Percentiles rank a stretch among this genome's conserved stretches.
These are phyloP conservation scores for Jacana jacana DNA, from an alignment of 2,113 vertebrate genomes.

Conservation along the genomic window DNA sequence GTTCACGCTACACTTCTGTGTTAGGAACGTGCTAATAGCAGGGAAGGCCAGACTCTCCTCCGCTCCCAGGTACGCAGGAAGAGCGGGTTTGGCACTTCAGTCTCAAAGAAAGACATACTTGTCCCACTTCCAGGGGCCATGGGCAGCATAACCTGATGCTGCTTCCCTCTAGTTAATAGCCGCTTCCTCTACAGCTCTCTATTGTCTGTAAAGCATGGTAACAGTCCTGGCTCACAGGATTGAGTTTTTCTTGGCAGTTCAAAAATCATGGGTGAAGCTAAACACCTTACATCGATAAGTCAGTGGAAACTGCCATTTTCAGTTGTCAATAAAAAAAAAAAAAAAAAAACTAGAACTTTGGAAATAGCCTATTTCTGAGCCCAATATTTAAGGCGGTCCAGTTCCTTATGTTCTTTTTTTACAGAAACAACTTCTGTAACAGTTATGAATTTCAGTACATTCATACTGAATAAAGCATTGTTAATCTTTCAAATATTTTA, in stretches of 20 bases:
- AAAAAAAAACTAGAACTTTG: slow-evolving; percentile 1
- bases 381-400: not conserved
- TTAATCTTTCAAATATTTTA: not conserved
- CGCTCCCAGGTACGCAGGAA: not conserved
- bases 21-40: not conserved
- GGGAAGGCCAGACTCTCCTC: not conserved
- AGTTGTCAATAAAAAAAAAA: not conserved
- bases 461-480: not conserved
- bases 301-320: not conserved
- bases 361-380: not conserved
- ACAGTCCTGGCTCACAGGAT: not conserved
- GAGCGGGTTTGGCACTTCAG: not conserved
- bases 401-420: not conserved
- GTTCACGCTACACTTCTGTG: not conserved
- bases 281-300: not conserved
- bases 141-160: not conserved
- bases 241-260: not conserved
- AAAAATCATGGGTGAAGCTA: not conserved
- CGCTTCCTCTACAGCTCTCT: not conserved
- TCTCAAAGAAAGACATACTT: not conserved
- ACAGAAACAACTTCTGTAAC: not conserved
- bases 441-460: not conserved
- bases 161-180: not conserved
- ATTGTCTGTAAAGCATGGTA: too few relatives aligned
- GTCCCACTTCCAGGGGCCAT: not conserved